Base-by-base conservation (phyloP, 2,888 invertebrate genomes). In the Crocallis elinguaria region DNA sequence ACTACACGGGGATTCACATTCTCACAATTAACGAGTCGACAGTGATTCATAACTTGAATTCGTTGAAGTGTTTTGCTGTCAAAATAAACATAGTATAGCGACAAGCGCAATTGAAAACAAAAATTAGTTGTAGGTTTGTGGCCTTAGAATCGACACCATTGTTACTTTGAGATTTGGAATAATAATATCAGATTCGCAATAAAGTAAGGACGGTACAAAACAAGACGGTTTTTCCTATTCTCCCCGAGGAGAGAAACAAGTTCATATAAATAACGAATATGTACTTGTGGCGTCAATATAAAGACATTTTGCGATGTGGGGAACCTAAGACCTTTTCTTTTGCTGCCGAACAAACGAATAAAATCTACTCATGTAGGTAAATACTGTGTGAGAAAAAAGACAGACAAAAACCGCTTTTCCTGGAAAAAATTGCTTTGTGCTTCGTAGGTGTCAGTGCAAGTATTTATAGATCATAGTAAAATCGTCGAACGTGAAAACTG, bases 251-350 rank as follows among this genome's bases (percentile, higher is more conserved):
- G 16, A 9, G 41, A 29, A 23, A 14, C 39, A 27, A 12, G 19
- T 23, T 21, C 21, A 35, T 16, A 32, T 32, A 11, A 33, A 25
- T 33, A 33, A 23, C 0, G 1, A n/a, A 35, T 35, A 44, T 5
- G 11, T 43, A n/a, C 32, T 33, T 43, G 23, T n/a, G 14, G 32
- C 14, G 32, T 13, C 13, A 12, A n/a, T 14, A 14, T 19, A 17
- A 11, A 13, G 36, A 36, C 36, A 57, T 49, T 27, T 50, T 45
- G 44, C 35, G 14, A 43, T 44, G 32, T 43, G 37, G 8, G 19
- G 25, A 48, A 52, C 45, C 39, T 29, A 11, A 30, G n/a, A 32
- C 19, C 54, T 17, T 52, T 49, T 60, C 50, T 57, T 53, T 53
- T 53, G 30, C 16, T 30, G 41, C 13, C 25, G 33, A 33, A 30